Percentiles rank a stretch among this genome's conserved stretches.
Evolutionary conservation across 2,797 vertebrate species (phyloP).

Genomic region (Galagoides demidoff): DNA sequence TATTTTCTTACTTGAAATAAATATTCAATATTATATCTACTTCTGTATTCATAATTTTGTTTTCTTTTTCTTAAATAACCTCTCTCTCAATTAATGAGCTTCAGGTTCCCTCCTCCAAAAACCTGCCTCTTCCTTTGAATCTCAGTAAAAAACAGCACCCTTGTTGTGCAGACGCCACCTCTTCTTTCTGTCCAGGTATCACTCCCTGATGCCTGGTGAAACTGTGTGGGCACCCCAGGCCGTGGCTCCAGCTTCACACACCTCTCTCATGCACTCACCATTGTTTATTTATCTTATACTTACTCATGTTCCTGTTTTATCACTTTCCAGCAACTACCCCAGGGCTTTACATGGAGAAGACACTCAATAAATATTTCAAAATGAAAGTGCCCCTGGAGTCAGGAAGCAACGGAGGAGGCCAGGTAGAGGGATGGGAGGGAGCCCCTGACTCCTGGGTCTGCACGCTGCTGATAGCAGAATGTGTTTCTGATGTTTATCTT

Average conservation of each 20-base stretch:
- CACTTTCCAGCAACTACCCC: not conserved
- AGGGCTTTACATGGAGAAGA: not conserved
- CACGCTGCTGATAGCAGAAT: accelerated
- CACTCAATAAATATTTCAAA: conserved; percentile 1
- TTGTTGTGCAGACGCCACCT: not conserved
- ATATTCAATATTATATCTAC: not conserved
- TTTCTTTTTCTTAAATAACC: conserved; percentile 48
- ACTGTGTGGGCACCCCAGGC: too few relatives aligned
- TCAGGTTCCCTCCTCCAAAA: not conserved
- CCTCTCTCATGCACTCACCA: not conserved
- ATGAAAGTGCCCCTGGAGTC: not conserved
- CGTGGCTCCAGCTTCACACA: not conserved
- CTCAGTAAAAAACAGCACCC: not conserved
- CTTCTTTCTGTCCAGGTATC: not conserved
- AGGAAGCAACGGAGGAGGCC: not conserved
- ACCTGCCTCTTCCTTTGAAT: not conserved
- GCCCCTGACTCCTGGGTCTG: not conserved
- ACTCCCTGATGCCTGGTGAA: accelerated
- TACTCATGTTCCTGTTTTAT: not conserved
- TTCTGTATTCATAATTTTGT: not conserved
- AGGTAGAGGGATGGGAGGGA: not conserved
- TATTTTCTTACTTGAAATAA: conserved; percentile 41
- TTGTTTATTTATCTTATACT: not conserved
- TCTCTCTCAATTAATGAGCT: not conserved
- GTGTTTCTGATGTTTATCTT: not conserved